A percentile compares a stretch with the other conserved stretches of the same genome.
These are phyloP conservation scores for Morpho deidamia DNA, from an alignment of 2,888 invertebrate species.

Conservation along the genomic window DNA sequence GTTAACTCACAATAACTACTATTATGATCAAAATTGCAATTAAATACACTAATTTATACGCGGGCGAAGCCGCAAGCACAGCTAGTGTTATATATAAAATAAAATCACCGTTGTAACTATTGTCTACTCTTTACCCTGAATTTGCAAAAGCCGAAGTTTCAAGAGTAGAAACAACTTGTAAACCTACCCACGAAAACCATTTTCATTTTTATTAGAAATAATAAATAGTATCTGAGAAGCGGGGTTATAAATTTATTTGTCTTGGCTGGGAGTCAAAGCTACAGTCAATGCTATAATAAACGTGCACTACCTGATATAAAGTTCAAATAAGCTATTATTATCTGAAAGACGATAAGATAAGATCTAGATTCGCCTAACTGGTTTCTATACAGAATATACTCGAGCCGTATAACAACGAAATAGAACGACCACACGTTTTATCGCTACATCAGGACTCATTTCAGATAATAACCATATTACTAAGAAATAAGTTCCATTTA, in stretches of 20 bases:
- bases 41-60: too few relatives aligned
- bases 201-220: slow-evolving; percentile 14
- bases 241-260: slow-evolving; percentile 24
- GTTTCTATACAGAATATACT: neutral
- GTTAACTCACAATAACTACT: too few relatives aligned
- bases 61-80: too few relatives aligned
- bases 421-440: neutral
- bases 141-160: too few relatives aligned
- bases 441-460: neutral
- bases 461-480: neutral
- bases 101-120: too few relatives aligned
- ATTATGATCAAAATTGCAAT: too few relatives aligned
- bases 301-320: slow-evolving; percentile 11
- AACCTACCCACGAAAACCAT: slow-evolving; percentile 8
- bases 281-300: slow-evolving; percentile 13
- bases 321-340: slow-evolving; percentile 2
- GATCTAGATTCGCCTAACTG: slow-evolving; percentile 1
- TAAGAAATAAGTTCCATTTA: too few relatives aligned
- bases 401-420: slow-evolving; percentile 3
- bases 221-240: slow-evolving; percentile 13
- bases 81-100: too few relatives aligned
- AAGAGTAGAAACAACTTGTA: neutral
- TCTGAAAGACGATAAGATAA: slow-evolving; percentile 1
- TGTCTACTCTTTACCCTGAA: too few relatives aligned
- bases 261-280: slow-evolving; percentile 18